Evolutionary conservation across 2,113 vertebrate species (phyloP), one percentile per base, ranked within the genome.

Genomic region (Ammodytes marinus): DNA sequence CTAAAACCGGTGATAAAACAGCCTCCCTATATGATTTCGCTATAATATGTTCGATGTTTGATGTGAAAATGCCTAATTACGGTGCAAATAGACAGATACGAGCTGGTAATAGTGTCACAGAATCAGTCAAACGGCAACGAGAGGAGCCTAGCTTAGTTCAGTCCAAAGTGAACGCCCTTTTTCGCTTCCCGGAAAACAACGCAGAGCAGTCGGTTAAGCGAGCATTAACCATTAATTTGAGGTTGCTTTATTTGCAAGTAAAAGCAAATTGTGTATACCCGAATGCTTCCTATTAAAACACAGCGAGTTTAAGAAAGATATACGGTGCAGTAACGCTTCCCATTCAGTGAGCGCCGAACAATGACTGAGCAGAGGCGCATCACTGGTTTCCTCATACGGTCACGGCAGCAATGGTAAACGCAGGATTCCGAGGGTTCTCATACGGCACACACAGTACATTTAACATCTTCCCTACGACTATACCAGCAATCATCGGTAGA

Each of bases 91-190:
- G 0, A 6, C 1, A 1, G 8, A 45, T 4, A 46, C 43, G 5
- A 63, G 15, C n/a, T 0, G 35, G 14, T 5, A 17, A 61, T 53
- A 12, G 53, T 46, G 61, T 35, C 43, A 15, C 17, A 4, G 55
- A 69, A 13, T 82, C 46, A 3, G 42, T 55, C 35, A 1, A 37
- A 55, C 35, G 14, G 15, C 35, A 64, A 75, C 65, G 39, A 69
- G 82, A 65, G 55, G 60, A 84, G 68, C 55, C 69, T 52, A 58
- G 87, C 75, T 81, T 58, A 37, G 64, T 82, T 77, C 82, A 42
- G 50, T 82, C 66, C 72, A 64, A 50, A 90, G 93, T 93, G 77
- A 93, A 94, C 93, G 93, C 93, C 93, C 92, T 94, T 93, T 92
- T 88, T 84, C 58, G 80, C 79, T 91, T 92, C 75, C 90, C 84